Evolutionary conservation across 2,113 vertebrate species (phyloP).

Genomic region (Verasper variegatus): DNA sequence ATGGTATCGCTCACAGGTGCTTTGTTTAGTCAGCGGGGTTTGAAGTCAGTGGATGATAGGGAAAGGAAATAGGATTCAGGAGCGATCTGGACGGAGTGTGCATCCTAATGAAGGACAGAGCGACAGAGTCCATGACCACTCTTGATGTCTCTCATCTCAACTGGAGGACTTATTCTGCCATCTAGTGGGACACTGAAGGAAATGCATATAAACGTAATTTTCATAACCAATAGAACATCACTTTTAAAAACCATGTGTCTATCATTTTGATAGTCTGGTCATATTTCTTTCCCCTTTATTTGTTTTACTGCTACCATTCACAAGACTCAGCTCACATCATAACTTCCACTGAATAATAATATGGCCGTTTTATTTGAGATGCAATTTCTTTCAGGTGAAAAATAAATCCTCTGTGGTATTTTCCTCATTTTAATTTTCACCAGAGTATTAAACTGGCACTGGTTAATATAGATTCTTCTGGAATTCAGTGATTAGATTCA

Average conservation of each 20-base stretch:
- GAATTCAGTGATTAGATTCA: too few species aligned
- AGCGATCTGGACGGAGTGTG: conserved; percentile 24
- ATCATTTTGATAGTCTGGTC: not conserved
- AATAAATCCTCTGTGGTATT: too few species aligned
- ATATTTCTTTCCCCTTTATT: not conserved
- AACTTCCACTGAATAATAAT: not conserved
- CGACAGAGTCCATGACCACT: not conserved
- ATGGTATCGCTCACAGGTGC: conserved; percentile 20
- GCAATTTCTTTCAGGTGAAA: not conserved
- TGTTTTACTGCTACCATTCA: not conserved
- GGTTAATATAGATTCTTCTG: too few species aligned
- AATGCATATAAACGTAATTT: not conserved
- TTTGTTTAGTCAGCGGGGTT: conserved; percentile 24
- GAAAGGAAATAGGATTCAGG: conserved; percentile 32
- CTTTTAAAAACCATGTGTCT: not conserved
- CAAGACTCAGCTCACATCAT: too few species aligned
- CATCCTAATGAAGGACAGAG: conserved; percentile 34
- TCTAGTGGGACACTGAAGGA: conserved; percentile 35
- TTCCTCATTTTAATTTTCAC: too few species aligned
- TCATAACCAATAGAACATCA: not conserved
- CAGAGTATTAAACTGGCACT: too few species aligned
- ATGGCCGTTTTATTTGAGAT: not conserved
- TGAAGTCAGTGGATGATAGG: too few species aligned
- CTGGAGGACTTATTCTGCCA: conserved; percentile 45
- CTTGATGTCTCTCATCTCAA: not conserved